Evolutionary conservation across 2,888 invertebrate species (phyloP).

Genomic region (Copidosoma aretas): DNA sequence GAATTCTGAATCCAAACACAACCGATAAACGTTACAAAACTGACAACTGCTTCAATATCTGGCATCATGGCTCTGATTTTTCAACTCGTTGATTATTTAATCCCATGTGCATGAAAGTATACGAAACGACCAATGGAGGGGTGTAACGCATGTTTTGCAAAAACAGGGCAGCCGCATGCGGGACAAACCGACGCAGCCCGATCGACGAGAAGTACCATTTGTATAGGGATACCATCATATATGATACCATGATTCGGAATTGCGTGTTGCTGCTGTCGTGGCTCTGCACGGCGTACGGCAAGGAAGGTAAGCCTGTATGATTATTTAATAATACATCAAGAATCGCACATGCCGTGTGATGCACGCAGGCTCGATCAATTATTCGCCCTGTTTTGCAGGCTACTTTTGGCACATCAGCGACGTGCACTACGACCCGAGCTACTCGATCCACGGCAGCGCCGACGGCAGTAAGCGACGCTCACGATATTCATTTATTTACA

Average conservation of each 20-base stretch:
- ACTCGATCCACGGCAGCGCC: constrained; percentile 78
- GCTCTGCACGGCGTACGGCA: constrained; percentile 57
- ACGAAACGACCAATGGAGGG: too few species aligned
- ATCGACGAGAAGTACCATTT: too few species aligned
- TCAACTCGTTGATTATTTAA: too few species aligned
- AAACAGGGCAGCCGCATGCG: too few species aligned
- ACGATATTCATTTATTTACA: not conserved
- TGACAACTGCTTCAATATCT: too few species aligned
- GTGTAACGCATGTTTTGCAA: too few species aligned
- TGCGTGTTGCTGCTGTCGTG: constrained; percentile 57
- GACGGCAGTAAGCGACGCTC: constrained; percentile 72
- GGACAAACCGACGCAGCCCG: too few species aligned
- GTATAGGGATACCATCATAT: too few species aligned
- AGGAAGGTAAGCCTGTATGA: constrained; percentile 53
- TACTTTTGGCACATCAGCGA: constrained; percentile 97
- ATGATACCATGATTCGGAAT: constrained; percentile 57
- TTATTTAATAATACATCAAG: not conserved
- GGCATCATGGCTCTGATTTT: too few species aligned
- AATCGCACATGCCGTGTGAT: not conserved
- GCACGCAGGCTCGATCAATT: not conserved
- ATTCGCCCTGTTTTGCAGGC: constrained; percentile 69
- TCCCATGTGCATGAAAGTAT: too few species aligned
- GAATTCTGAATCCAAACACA: too few species aligned
- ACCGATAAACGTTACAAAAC: too few species aligned
- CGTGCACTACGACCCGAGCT: constrained; percentile 87